Evolutionary conservation across 2,888 invertebrate genomes (phyloP).

Genomic region (Drosophila falleni): DNA sequence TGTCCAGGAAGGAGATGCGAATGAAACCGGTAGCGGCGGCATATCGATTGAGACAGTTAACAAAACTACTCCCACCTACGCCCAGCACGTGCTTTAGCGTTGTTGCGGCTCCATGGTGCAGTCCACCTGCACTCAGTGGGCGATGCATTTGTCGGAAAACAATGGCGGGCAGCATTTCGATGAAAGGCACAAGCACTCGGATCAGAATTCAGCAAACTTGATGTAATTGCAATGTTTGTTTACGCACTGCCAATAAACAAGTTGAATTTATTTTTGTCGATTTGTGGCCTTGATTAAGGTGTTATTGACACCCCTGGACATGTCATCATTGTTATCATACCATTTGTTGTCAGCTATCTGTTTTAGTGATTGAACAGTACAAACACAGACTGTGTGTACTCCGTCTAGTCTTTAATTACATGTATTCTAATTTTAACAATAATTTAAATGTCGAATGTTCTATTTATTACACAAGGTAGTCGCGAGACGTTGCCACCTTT

Average conservation of each 20-base stretch:
- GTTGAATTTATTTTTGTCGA: conserved; percentile 31
- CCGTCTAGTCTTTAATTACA: conserved; percentile 41
- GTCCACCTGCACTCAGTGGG: conserved; percentile 67
- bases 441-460: conserved; percentile 58
- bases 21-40: conserved; percentile 84
- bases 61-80: conserved; percentile 71
- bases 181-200: conserved; percentile 22
- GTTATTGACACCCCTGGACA: conserved; percentile 6
- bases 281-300: conserved; percentile 37
- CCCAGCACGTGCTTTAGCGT: conserved; percentile 77
- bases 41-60: conserved; percentile 84
- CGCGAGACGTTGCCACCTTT: conserved; percentile 42
- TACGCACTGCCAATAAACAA: conserved; percentile 33
- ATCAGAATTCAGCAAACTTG: conserved; percentile 24
- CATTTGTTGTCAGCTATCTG: conserved; percentile 40
- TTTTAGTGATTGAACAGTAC: conserved; percentile 7
- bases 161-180: conserved; percentile 82
- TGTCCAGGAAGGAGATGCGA: conserved; percentile 83
- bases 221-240: conserved; percentile 18
- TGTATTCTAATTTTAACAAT: conserved; percentile 45
- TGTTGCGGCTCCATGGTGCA: conserved; percentile 74
- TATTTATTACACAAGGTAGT: conserved; percentile 74
- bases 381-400: conserved; percentile 33
- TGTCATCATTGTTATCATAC: conserved; percentile 32
- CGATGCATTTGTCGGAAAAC: conserved; percentile 83